Evolutionary conservation across 2,888 invertebrate species (phyloP), one percentile per base, ranked within the genome.

Genomic region (Macrosoma leucophasiata): DNA sequence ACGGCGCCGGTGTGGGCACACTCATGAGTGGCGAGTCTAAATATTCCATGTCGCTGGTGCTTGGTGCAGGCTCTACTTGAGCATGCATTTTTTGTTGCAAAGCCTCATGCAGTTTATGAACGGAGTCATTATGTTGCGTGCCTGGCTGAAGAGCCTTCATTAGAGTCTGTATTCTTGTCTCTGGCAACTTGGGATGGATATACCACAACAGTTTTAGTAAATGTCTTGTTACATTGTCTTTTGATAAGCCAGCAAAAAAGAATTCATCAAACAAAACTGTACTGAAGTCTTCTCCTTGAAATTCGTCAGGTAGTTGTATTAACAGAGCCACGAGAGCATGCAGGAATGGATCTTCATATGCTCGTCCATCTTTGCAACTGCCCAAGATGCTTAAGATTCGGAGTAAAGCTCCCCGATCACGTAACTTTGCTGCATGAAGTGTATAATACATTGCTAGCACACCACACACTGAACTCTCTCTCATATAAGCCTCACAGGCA

Each of bases 261-360:
- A 97, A 97, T 68, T 97, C 96, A 72, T 97, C 97, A 78, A 98
- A 97, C 23, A 98, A 88, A 1, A 95, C 94, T 2, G 96, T 96
- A 72, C 96, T 97, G 65, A 97, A 97, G 52, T 97, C 96, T 75
- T 97, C 96, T 0, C 94, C 92, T 47, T 93, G 87, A 62, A 98
- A 97, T 71, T 97, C 97, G 48, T 98, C 97, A 3, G 91, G 90
- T 86, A 97, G 91, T 39, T 93, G 92, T 48, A 96, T 92, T 4
- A 98, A 84, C 25, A 94, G 73, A 1, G 94, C 92, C 56, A 94
- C 94, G 54, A 98, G 81, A 8, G 95, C 94, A 85, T 98, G 97
- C 35, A 98, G 76, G 69, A 96, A 97, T 3, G 96, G 96, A 82
- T 98, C 97, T 66, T 97, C 96, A 67, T 95, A 97, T 1, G 97